Percentiles rank a stretch among this genome's conserved stretches.
Conservation (phyloP, 2,113 vertebrate genomes). For the Gymnocephalus cernua region DNA sequence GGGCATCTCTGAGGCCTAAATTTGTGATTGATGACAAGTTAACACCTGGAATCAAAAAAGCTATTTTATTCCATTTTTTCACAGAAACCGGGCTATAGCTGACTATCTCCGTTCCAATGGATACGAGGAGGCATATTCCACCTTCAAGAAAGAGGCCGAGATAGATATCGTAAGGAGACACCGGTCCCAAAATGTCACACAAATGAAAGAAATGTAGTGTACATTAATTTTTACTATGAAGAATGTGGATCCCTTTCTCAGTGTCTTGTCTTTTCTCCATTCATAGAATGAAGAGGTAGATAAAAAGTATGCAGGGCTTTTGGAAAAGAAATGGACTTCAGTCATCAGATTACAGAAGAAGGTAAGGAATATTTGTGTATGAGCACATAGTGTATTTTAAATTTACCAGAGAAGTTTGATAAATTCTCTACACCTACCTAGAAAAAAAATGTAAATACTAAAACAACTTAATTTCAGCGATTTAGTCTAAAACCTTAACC, state of each 20-base stretch:
- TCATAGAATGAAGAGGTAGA: conserved; percentile 98
- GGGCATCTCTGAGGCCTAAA: neutral
- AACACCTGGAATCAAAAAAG: neutral
- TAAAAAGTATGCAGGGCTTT: conserved; percentile 98
- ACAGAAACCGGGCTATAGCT: conserved; percentile 99
- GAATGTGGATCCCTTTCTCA: neutral
- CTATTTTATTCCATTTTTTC: conserved; percentile 18
- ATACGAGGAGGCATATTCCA: conserved; percentile 98
- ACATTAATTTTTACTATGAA: neutral
- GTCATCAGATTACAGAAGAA: conserved; percentile 99
- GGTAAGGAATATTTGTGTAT: conserved; percentile 79
- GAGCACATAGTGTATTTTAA: neutral
- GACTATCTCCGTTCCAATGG: conserved; percentile 99
- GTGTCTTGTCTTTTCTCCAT: conserved; percentile 22
- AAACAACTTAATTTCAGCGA: neutral
- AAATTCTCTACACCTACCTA: neutral
- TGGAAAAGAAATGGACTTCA: conserved; percentile 99
- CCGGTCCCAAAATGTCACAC: neutral
- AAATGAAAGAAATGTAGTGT: neutral
- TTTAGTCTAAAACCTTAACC: neutral
- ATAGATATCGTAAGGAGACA: conserved; percentile 93
- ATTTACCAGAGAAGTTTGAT: neutral
- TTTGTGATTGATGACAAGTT: neutral
- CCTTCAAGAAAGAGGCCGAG: conserved; percentile 99
- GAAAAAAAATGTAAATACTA: neutral